Evolutionary conservation across 2,113 vertebrate species (phyloP), one percentile per base, ranked within the genome.

Genomic region (Embiotoca jacksoni): DNA sequence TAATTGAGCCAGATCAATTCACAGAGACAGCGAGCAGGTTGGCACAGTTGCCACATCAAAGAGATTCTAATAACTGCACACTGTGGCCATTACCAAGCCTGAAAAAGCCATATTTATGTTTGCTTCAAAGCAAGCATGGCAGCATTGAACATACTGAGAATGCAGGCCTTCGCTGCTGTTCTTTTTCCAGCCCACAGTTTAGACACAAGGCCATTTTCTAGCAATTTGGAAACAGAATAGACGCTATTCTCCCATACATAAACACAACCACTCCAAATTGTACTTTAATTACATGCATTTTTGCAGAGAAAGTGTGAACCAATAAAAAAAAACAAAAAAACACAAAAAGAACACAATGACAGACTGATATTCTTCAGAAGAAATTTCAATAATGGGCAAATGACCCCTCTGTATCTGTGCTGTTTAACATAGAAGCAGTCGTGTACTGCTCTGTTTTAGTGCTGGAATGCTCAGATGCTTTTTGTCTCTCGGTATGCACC

Each of bases 11-110:
- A 68, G 92, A 93, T 92, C 91, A 93, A 92, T 93, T 92, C 88
- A 70, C 81, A 66, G 86, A 87, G 90, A 91, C 67, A 46, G 85
- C 64, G 53, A 89, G 86, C 88, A 91, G 88, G 83, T 88, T 91
- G 91, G 85, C 88, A 90, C 91, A 86, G 91, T 91, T 92, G 89
- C 88, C 89, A 94, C 90, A 92, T 94, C 93, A 94, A 93, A 94
- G 90, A 84, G 88, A 90, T 92, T 92, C 79, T 91, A 94, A 93
- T 91, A 94, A 93, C 85, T 72, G 87, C 93, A 84, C 87, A 90
- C 85, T 71, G 87, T 83, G 91, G 85, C 92, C 92, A 92, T 93
- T 93, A 92, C 85, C 47, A 16, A 75, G 81, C 84, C 88, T 68
- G 81, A 63, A 88, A 85, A 78, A 85, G 81, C 73, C 83, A 91